Percentiles rank a stretch among this genome's conserved stretches.
Evolutionary conservation across 2,797 vertebrate genomes (phyloP).

Genomic region (Epinephelus coioides): DNA sequence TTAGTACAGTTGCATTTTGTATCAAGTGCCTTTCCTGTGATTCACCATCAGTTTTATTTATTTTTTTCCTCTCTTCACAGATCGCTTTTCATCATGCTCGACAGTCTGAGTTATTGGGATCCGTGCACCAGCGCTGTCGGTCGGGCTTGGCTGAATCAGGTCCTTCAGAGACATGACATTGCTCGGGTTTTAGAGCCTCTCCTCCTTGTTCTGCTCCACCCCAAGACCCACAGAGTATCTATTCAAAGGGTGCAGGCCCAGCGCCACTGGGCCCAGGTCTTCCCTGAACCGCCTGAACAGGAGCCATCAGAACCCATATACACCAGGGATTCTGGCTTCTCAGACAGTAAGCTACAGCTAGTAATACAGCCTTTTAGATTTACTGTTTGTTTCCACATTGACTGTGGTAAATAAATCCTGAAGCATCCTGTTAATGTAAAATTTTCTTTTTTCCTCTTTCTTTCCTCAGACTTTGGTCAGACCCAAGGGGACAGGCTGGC

Average conservation of each 20-base stretch:
- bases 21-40: neutral
- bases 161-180: constrained; percentile 98
- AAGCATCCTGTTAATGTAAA: neutral
- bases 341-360: constrained; percentile 85
- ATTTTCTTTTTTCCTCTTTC: constrained; percentile 3
- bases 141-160: constrained; percentile 97
- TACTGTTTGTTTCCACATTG: neutral
- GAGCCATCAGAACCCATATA: constrained; percentile 82
- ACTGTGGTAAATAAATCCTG: neutral
- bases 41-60: neutral
- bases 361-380: neutral
- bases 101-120: constrained; percentile 96
- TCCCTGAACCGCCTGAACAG: constrained; percentile 82
- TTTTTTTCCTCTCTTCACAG: constrained; percentile 71
- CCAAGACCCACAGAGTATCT: constrained; percentile 97
- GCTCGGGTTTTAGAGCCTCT: constrained; percentile 97
- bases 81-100: constrained; percentile 98
- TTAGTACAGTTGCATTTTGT: neutral
- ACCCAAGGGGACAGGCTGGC: constrained; percentile 82
- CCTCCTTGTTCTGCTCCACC: constrained; percentile 95
- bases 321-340: constrained; percentile 87
- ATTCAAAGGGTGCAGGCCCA: constrained; percentile 97
- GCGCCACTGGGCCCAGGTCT: constrained; percentile 90
- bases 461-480: constrained; percentile 83
- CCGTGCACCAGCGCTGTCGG: constrained; percentile 95